Evolutionary conservation across 2,888 invertebrate species (phyloP).

Genomic region (Morpho deidamia): DNA sequence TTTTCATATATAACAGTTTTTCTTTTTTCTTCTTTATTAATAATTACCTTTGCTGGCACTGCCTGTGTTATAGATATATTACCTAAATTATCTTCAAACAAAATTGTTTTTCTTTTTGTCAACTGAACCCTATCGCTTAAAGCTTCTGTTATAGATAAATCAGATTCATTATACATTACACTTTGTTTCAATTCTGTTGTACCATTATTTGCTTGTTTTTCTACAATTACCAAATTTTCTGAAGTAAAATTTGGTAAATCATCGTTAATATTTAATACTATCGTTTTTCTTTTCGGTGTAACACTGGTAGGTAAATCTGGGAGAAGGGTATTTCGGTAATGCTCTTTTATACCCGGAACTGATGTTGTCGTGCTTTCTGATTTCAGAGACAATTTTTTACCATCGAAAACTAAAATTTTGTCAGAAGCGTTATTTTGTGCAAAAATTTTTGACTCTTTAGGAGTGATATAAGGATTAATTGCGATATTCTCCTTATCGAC

Average conservation of each 20-base stretch:
- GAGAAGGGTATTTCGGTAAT: constrained; percentile 31
- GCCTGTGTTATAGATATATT: constrained; percentile 39
- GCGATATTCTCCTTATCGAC: constrained; percentile 64
- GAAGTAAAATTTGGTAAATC: constrained; percentile 53
- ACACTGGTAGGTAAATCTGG: constrained; percentile 22
- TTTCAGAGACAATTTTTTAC: constrained; percentile 52
- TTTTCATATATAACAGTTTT: constrained; percentile 32
- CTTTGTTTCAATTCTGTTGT: constrained; percentile 3
- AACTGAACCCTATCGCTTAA: constrained; percentile 9
- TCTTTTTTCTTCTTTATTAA: constrained; percentile 18
- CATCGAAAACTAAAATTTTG: constrained; percentile 61
- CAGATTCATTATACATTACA: constrained; percentile 19
- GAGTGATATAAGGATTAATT: constrained; percentile 51
- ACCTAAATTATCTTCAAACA: constrained; percentile 30
- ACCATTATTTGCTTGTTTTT: not conserved
- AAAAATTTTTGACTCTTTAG: constrained; percentile 47
- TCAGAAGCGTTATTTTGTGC: constrained; percentile 46
- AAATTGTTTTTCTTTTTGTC: constrained; percentile 30
- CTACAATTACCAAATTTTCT: constrained; percentile 7
- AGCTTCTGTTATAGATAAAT: constrained; percentile 22
- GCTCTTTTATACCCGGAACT: constrained; percentile 25
- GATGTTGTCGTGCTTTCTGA: constrained; percentile 26
- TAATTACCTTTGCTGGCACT: constrained; percentile 23
- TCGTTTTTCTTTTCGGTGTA: constrained; percentile 45
- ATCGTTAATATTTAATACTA: constrained; percentile 48